Percentiles rank a stretch among this genome's conserved stretches.
Conservation (phyloP, 2,888 invertebrate genomes). For the Corythucha ciliata region DNA sequence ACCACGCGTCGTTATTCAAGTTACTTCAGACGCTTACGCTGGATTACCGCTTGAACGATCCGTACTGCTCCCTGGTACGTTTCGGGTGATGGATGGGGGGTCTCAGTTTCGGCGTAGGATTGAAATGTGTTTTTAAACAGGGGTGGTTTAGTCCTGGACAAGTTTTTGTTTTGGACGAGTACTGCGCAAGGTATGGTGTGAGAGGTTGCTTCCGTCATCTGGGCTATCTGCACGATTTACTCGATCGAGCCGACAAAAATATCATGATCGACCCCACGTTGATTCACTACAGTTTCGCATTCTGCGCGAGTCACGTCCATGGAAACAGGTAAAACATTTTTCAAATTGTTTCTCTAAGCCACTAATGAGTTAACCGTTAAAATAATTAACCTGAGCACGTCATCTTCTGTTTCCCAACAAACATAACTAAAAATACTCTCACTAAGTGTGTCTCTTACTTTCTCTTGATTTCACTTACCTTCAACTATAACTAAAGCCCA, state of each 20-base stretch:
- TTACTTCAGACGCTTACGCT: conserved; percentile 84
- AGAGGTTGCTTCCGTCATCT: conserved; percentile 94
- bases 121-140: conserved; percentile 45
- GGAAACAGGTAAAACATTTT: conserved; percentile 75
- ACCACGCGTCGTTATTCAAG: conserved; percentile 88
- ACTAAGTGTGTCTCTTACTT: no score
- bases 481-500: no score
- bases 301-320: conserved; percentile 98
- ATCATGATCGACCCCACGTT: conserved; percentile 96
- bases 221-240: conserved; percentile 87
- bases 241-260: conserved; percentile 85
- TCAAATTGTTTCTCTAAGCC: no score
- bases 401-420: no score
- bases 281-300: conserved; percentile 98
- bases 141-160: conserved; percentile 99
- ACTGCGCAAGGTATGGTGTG: conserved; percentile 95
- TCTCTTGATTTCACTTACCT: no score
- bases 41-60: conserved; percentile 92
- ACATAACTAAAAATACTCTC: no score
- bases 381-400: no score
- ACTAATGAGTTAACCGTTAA: no score
- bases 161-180: conserved; percentile 95
- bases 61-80: conserved; percentile 91
- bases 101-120: no score
- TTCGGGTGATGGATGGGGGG: not conserved